These are phyloP conservation scores for Callocephalon fimbriatum DNA, from an alignment of 2,113 vertebrate genomes.

Conservation along the genomic window DNA sequence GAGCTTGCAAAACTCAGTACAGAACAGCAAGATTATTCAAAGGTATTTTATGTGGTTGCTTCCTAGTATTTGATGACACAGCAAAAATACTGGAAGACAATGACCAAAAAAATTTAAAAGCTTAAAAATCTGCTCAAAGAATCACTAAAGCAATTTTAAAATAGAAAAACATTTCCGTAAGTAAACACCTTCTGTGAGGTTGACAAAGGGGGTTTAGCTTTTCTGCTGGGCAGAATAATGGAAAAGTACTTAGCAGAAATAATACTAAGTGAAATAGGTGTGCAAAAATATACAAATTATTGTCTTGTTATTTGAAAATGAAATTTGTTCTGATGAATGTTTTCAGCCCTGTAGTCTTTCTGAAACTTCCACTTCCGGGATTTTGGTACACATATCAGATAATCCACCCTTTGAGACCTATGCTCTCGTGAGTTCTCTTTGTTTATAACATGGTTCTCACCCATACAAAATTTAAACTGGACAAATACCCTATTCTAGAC, in stretches of 20 bases:
- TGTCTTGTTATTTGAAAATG: not conserved
- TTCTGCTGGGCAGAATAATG: not conserved
- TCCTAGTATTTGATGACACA: not conserved
- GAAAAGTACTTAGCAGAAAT: not conserved
- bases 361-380: not conserved
- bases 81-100: not conserved
- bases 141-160: not conserved
- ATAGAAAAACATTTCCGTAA: not conserved
- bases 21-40: not conserved
- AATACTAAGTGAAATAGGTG: not conserved
- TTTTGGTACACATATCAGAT: not conserved
- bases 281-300: not conserved
- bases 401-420: fast-evolving
- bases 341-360: not conserved
- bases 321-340: not conserved
- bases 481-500: not conserved
- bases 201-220: not conserved
- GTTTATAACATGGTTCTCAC: not conserved
- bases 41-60: not conserved
- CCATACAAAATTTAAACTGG: not conserved
- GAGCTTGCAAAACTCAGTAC: not conserved
- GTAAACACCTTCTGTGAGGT: not conserved
- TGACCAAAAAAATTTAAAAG: not conserved
- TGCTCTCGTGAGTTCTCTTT: not conserved
- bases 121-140: not conserved